These are phyloP conservation scores for Chrysopa pallens DNA, from an alignment of 1,140 invertebrate species.

Conservation along the genomic window DNA sequence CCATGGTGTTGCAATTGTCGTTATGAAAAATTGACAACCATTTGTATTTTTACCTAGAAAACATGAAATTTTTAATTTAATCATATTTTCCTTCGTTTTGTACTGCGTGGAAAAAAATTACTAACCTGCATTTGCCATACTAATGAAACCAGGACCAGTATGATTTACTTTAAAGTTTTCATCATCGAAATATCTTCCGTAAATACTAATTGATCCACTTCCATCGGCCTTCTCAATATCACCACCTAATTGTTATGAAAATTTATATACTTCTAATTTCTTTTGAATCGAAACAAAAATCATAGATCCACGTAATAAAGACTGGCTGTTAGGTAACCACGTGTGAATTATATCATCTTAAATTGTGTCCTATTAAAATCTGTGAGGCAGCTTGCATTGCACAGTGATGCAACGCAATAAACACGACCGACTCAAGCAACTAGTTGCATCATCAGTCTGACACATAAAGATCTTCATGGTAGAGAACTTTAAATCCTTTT, in stretches of 20 bases:
- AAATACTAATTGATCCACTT: slow-evolving; percentile 68
- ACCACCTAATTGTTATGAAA: slow-evolving; percentile 50
- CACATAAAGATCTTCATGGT: not conserved
- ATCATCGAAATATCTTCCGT: slow-evolving; percentile 81
- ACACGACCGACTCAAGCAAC: too few relatives aligned
- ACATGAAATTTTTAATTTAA: slow-evolving; percentile 4
- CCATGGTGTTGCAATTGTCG: slow-evolving; percentile 75
- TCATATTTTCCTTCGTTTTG: not conserved
- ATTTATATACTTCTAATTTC: too few relatives aligned
- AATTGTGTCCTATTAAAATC: not conserved
- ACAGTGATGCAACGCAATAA: too few relatives aligned
- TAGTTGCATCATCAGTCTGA: not conserved
- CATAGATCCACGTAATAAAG: too few relatives aligned
- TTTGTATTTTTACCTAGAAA: slow-evolving; percentile 45
- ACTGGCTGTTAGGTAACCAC: not conserved
- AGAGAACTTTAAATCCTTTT: not conserved
- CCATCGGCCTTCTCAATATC: slow-evolving; percentile 64
- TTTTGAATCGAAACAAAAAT: too few relatives aligned
- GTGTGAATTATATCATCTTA: not conserved
- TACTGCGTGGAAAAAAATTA: not conserved
- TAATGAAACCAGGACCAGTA: slow-evolving; percentile 71
- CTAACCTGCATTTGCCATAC: slow-evolving; percentile 87
- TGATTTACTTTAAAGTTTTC: slow-evolving; percentile 88
- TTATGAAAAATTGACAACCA: slow-evolving; percentile 95
- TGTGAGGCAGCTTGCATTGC: not conserved